Evolutionary conservation across 2,113 vertebrate species (phyloP).

Genomic region (Cinclus mexicanus): DNA sequence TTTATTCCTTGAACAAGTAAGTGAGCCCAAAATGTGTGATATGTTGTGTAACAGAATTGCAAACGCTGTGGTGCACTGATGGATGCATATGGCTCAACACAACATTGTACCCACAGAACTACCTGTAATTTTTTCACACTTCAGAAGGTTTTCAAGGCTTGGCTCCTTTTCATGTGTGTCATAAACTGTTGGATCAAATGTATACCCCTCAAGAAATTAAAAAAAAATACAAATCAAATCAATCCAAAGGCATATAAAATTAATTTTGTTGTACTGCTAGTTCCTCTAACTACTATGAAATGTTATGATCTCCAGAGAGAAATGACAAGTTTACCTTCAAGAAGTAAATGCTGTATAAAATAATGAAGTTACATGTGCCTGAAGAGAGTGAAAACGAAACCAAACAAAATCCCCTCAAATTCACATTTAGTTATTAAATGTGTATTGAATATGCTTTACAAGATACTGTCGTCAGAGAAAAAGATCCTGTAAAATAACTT

Average conservation of each 20-base stretch:
- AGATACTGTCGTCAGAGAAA: background rate
- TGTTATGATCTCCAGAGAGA: background rate
- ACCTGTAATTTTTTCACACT: background rate
- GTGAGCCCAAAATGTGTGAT: background rate
- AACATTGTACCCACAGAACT: background rate
- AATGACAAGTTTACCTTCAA: background rate
- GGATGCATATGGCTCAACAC: background rate
- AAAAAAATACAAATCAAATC: background rate
- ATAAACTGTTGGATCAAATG: background rate
- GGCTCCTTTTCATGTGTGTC: background rate
- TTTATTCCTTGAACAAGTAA: background rate
- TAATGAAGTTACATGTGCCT: background rate
- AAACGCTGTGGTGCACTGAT: background rate
- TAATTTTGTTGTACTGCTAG: background rate
- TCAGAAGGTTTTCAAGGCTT: background rate
- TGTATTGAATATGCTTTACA: background rate
- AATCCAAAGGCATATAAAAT: background rate
- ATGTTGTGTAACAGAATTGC: background rate
- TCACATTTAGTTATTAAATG: background rate
- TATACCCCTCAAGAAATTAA: background rate
- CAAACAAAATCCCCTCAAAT: background rate
- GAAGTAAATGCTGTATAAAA: background rate
- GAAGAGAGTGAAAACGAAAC: accelerated
- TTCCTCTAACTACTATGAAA: background rate
- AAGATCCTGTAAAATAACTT: background rate